Conservation (phyloP, 2,888 invertebrate genomes). For the Acrocyrtus sp. region DNA sequence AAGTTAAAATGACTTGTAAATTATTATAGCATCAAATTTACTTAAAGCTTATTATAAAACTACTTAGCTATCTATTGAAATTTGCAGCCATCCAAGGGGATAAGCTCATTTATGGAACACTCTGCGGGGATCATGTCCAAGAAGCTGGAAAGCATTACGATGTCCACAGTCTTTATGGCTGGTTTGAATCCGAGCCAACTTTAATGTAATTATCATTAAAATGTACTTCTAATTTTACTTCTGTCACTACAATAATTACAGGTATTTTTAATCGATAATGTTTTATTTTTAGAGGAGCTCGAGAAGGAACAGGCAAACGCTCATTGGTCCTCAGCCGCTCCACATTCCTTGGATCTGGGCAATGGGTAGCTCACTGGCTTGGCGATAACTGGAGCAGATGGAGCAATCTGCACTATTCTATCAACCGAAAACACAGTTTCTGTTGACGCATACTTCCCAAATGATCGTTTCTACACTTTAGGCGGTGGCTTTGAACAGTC, state of each 20-base stretch:
- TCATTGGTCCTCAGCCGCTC: conserved; percentile 83
- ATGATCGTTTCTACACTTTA: conserved; percentile 74
- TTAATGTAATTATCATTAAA: conserved; percentile 35
- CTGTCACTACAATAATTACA: background rate
- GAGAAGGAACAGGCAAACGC: conserved; percentile 68
- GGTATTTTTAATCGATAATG: background rate
- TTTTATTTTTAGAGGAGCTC: conserved; percentile 24
- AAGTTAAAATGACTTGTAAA: conserved; percentile 64
- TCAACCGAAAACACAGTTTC: no score
- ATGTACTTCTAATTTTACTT: background rate
- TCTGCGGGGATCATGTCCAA: conserved; percentile 49
- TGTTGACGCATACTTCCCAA: conserved; percentile 70
- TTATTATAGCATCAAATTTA: background rate
- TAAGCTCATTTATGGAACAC: conserved; percentile 73
- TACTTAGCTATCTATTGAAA: no score
- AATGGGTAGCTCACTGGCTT: conserved; percentile 83
- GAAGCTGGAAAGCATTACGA: conserved; percentile 77
- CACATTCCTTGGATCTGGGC: conserved; percentile 80
- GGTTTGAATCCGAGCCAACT: conserved; percentile 59
- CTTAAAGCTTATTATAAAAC: background rate
- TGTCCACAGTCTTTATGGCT: conserved; percentile 81
- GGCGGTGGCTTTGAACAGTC: conserved; percentile 66
- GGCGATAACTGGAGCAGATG: conserved; percentile 73
- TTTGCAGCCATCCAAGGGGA: conserved; percentile 78
- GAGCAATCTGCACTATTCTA: conserved; percentile 64